These are phyloP conservation scores for Peromyscus attwateri DNA, from an alignment of 2,797 vertebrate genomes.

Conservation along the genomic window DNA sequence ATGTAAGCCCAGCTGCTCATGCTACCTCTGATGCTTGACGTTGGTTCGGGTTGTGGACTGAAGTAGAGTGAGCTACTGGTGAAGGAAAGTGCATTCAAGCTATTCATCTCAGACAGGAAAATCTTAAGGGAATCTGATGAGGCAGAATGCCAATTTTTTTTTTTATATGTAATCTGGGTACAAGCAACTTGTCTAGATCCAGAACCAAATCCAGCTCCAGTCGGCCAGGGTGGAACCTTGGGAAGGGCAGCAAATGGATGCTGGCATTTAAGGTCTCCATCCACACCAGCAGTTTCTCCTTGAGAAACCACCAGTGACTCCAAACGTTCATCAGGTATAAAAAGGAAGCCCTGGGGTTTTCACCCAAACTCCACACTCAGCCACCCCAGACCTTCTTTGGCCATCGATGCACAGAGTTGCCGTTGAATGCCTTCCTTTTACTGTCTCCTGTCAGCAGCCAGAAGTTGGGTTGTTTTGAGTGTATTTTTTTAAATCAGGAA, in stretches of 20 bases:
- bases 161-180: background rate
- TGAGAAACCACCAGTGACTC: constrained; percentile 73
- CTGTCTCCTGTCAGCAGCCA: constrained; percentile 90
- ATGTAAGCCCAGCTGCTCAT: background rate
- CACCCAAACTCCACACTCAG: constrained; percentile 87
- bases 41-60: background rate
- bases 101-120: background rate
- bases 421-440: constrained; percentile 89
- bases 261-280: background rate
- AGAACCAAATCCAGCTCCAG: background rate
- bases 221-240: background rate
- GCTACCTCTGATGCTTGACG: background rate
- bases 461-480: constrained; percentile 82
- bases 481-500: constrained; percentile 84
- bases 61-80: background rate
- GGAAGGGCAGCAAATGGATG: background rate
- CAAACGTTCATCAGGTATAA: constrained; percentile 69
- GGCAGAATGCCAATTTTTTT: background rate
- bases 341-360: constrained; percentile 81
- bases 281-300: background rate
- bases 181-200: background rate
- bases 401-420: constrained; percentile 88
- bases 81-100: constrained; percentile 1
- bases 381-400: constrained; percentile 86
- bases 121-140: background rate